Evolutionary conservation across 1,140 invertebrate genomes (phyloP).

Genomic region (Danaus melanippus): DNA sequence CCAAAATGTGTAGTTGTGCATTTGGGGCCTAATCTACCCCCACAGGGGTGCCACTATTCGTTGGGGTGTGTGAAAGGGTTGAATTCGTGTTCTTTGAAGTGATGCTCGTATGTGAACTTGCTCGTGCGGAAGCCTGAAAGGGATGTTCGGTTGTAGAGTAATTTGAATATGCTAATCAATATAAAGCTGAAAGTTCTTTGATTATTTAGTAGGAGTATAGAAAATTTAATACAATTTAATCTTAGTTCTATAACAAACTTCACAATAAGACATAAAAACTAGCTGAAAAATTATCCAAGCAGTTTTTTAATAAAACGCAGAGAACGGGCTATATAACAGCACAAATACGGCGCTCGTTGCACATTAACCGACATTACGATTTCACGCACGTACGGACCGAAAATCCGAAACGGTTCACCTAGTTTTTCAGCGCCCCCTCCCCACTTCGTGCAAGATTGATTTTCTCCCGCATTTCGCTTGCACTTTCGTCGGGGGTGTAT

Average conservation of each 20-base stretch:
- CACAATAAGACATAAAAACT: conserved; percentile 1
- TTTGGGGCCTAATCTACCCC: conserved; percentile 48
- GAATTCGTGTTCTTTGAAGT: conserved; percentile 29
- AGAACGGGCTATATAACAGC: no score
- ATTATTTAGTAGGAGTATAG: no score
- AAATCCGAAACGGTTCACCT: conserved; percentile 49
- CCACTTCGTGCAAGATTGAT: conserved; percentile 64
- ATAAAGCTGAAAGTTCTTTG: no score
- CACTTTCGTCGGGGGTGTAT: conserved; percentile 52
- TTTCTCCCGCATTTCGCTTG: conserved; percentile 65
- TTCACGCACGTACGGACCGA: conserved; percentile 18
- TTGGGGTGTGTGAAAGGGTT: conserved; percentile 35
- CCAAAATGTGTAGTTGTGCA: conserved; percentile 52
- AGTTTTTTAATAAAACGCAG: no score
- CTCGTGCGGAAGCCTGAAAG: conserved; percentile 1
- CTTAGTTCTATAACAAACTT: no score
- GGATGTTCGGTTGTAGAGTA: background rate
- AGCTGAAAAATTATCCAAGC: no score
- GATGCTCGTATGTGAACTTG: conserved; percentile 17
- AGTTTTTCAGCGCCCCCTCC: conserved; percentile 51
- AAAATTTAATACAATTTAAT: no score
- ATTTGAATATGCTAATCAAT: no score
- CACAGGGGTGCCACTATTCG: conserved; percentile 39
- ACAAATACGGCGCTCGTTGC: conserved; percentile 6
- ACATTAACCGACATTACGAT: conserved; percentile 12